A percentile compares a stretch with the other conserved stretches of the same genome.
phyloP scores from a whole-genome alignment of 1,140 invertebrate species.

The Acyrthosiphon pisum region DNA sequence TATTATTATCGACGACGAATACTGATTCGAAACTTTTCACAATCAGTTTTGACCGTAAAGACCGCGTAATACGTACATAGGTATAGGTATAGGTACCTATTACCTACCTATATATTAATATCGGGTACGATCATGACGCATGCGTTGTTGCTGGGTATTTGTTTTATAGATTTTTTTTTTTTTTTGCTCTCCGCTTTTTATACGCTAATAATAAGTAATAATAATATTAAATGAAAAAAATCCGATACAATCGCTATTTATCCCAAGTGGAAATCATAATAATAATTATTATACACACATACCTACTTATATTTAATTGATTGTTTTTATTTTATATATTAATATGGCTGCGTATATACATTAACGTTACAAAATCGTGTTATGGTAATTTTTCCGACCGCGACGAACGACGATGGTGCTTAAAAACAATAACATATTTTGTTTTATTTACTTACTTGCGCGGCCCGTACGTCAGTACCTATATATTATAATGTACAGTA shows the following conservation, averaged over 20 bases:
- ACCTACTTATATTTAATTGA: constrained; percentile 12
- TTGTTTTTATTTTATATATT: neutral
- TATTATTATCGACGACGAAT: neutral
- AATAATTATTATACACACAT: neutral
- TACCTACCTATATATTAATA: no score
- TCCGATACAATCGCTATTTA: neutral
- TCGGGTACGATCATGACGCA: neutral
- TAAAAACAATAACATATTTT: neutral
- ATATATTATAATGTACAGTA: neutral
- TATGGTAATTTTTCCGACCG: neutral
- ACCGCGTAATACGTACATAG: neutral
- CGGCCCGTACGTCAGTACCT: neutral
- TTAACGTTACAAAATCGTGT: neutral
- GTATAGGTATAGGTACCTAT: no score
- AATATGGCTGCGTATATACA: neutral
- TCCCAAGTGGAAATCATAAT: neutral
- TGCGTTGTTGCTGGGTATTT: neutral
- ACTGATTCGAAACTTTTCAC: neutral
- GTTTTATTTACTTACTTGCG: neutral
- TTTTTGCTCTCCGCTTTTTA: no score
- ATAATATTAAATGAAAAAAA: neutral
- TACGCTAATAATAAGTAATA: neutral
- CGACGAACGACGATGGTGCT: neutral
- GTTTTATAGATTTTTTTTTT: neutral
- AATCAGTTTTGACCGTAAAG: neutral